Base-by-base conservation (phyloP, 2,888 invertebrate genomes). In the Oscheius sp. region DNA sequence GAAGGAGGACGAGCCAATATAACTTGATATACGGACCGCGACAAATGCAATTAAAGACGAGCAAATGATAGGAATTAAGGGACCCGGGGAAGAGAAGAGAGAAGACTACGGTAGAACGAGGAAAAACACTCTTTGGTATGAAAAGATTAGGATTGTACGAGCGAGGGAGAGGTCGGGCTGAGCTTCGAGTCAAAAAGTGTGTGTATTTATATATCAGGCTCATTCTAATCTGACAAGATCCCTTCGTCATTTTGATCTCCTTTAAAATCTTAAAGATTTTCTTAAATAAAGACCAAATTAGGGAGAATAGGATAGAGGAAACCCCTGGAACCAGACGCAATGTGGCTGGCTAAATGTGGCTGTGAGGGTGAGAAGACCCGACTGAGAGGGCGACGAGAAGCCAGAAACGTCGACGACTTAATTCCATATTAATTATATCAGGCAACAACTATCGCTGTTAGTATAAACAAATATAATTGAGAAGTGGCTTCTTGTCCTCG, bases 1-100 rank as follows among this genome's bases (percentile, higher is more conserved):
- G 49, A 52, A 66, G 69, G 27, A 49, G 23, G 55, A 55, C 69
- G 43, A 53, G 69, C 66, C 69, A 69, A 69, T 69, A 69, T 69
- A 55, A 55, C 69, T 69, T 56, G 55, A 55, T 69, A 66, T 69
- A 55, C 69, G 55, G 43, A 55, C 69, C 35, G 41, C 69, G 29
- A 53, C 56, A 69, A 69, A 69, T 69, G 69, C 56, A 69, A 69
- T 69, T 69, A 69, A 69, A 55, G 43, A 21, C 27, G 63, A 35
- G 63, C 63, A 43, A 63, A 63, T 63, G 63, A 63, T 63, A 63
- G 63, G 63, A 63, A 63, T 63, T 63, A 63, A 46, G 18, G 18
- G 53, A 13, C 49, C 18, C 21, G 35, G 41, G 43, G 18, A 9
- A 63, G 21, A 29, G 16, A 41, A 43, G 18, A 63, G 21, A 29